Evolutionary conservation across 2,797 vertebrate genomes (phyloP).

Genomic region (Steatocranus sp.): DNA sequence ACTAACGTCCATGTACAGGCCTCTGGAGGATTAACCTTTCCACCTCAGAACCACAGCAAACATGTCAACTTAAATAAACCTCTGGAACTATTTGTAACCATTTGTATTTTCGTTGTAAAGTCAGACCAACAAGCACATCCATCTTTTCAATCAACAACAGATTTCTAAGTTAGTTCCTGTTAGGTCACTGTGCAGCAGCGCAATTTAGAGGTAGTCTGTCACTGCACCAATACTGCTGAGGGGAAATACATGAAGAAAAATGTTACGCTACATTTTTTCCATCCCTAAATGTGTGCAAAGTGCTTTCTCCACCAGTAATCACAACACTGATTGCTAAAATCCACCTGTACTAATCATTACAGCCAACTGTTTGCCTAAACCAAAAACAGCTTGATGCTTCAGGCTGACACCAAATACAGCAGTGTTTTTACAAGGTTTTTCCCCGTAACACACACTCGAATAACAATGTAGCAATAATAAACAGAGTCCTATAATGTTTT

Average conservation of each 20-base stretch:
- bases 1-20: not conserved
- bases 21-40: conserved; percentile 17
- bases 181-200: not conserved
- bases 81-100: conserved; percentile 19
- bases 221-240: not conserved
- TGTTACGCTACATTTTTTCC: not conserved
- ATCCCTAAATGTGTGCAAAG: not conserved
- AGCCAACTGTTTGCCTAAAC: not conserved
- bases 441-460: rapidly evolving
- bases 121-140: conserved; percentile 7
- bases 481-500: not conserved
- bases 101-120: conserved; percentile 27
- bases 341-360: not conserved
- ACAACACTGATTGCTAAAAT: not conserved
- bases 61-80: conserved; percentile 56
- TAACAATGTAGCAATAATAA: not conserved
- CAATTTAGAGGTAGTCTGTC: not conserved
- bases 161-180: conserved; percentile 28
- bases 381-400: not conserved
- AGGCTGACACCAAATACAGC: not conserved
- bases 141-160: conserved; percentile 28
- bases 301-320: not conserved
- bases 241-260: not conserved
- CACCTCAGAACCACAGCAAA: conserved; percentile 1
- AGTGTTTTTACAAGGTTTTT: not conserved